phyloP scores from a whole-genome alignment of 2,888 invertebrate species.

The Phorcus lineatus region DNA sequence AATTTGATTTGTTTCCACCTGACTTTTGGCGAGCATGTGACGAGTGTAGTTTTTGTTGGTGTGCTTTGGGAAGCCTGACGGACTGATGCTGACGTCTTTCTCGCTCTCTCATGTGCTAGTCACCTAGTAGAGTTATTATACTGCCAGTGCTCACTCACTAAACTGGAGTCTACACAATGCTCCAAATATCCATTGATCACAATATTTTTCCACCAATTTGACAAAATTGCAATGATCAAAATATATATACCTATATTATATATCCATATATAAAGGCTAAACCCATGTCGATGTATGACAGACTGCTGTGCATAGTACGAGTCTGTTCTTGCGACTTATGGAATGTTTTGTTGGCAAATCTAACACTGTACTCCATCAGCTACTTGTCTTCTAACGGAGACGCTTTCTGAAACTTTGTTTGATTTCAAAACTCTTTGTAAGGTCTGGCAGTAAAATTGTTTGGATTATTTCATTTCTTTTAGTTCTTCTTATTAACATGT shows the following conservation, averaged over 20 bases:
- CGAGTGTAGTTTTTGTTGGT: background rate
- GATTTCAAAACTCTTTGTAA: background rate
- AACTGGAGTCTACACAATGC: background rate
- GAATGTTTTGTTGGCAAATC: background rate
- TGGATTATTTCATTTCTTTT: constrained; percentile 19
- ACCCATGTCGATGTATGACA: no score
- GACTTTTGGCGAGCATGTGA: constrained; percentile 5
- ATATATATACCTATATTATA: background rate
- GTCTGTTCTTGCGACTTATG: no score
- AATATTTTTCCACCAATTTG: constrained; percentile 12
- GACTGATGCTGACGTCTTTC: background rate
- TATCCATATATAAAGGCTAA: no score
- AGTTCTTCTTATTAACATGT: constrained; percentile 21
- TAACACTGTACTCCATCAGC: constrained; percentile 23
- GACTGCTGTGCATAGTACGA: no score
- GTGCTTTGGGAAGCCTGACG: background rate
- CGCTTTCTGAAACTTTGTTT: background rate
- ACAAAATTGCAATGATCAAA: constrained; percentile 17
- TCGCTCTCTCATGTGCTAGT: background rate
- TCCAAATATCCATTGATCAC: background rate
- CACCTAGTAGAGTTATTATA: constrained; percentile 7
- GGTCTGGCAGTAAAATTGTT: constrained; percentile 15
- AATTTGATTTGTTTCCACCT: background rate
- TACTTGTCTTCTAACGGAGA: background rate
- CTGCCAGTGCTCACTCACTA: constrained; percentile 8